A percentile compares a stretch with the other conserved stretches of the same genome.
These are phyloP conservation scores for Chaetodon auriga DNA, from an alignment of 2,113 vertebrate genomes.

Conservation along the genomic window DNA sequence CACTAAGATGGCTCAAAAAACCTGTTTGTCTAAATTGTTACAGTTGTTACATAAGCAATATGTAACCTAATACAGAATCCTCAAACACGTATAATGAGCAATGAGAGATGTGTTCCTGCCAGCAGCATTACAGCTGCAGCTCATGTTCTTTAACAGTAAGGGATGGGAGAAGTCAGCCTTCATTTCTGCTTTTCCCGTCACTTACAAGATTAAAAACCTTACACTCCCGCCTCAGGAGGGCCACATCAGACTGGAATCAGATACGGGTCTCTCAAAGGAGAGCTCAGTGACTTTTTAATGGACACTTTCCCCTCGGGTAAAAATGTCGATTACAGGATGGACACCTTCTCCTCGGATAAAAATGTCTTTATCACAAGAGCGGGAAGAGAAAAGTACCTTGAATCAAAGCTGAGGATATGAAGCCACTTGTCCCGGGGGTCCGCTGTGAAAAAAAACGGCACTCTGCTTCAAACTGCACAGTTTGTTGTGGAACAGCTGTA, in stretches of 20 bases:
- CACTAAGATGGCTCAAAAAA: conserved; percentile 15
- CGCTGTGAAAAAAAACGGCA: conserved; percentile 38
- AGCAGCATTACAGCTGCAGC: neutral
- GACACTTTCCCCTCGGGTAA: conserved; percentile 62
- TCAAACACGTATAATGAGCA: neutral
- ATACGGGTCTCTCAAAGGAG: conserved; percentile 55
- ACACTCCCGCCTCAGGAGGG: conserved; percentile 44
- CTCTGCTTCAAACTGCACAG: conserved; percentile 34
- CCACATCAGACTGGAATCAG: conserved; percentile 60
- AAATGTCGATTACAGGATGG: conserved; percentile 54
- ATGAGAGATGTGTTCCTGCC: conserved; percentile 21
- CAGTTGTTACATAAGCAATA: neutral
- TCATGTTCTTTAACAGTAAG: conserved; percentile 26
- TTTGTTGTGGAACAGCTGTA: conserved; percentile 49
- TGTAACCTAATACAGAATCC: conserved; percentile 22
- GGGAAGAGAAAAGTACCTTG: conserved; percentile 21
- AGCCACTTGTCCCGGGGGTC: conserved; percentile 45
- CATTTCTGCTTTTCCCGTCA: conserved; percentile 10
- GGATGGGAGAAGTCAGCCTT: conserved; percentile 30
- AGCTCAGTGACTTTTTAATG: conserved; percentile 69
- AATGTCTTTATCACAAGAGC: conserved; percentile 43
- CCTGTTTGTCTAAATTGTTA: neutral
- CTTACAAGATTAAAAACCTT: conserved; percentile 52
- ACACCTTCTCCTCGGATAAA: conserved; percentile 57
- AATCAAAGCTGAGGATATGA: conserved; percentile 54